Evolutionary conservation across 2,113 vertebrate genomes (phyloP).

Genomic region (Protobothrops flavoviridis): DNA sequence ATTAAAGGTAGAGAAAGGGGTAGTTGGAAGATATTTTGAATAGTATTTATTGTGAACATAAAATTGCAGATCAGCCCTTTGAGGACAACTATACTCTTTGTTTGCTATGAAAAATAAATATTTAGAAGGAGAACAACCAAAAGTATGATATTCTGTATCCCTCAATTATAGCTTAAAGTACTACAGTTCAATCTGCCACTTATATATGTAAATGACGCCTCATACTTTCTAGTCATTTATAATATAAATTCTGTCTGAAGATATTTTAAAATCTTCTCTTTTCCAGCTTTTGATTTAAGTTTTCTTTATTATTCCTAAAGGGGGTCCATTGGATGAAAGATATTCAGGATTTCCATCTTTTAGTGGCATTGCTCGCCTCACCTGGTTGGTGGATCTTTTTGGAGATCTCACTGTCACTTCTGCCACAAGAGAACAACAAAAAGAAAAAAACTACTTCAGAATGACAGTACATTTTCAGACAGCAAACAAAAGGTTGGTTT

Average conservation of each 20-base stretch:
- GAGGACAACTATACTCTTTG: neutral
- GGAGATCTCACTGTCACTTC: constrained; percentile 83
- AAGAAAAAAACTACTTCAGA: constrained; percentile 76
- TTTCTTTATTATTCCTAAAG: constrained; percentile 62
- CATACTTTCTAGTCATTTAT: neutral
- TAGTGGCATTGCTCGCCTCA: constrained; percentile 86
- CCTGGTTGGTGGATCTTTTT: constrained; percentile 90
- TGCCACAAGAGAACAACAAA: constrained; percentile 75
- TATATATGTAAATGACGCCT: neutral
- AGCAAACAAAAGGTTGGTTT: constrained; percentile 74
- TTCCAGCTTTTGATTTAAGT: neutral
- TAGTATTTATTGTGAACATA: neutral
- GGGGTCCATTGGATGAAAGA: constrained; percentile 75
- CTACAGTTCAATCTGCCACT: neutral
- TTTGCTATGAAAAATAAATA: neutral
- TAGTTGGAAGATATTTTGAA: neutral
- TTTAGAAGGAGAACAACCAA: neutral
- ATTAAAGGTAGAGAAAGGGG: neutral
- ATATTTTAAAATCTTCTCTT: neutral
- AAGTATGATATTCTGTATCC: neutral
- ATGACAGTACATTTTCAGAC: constrained; percentile 85
- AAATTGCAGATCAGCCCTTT: neutral
- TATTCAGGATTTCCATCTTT: constrained; percentile 84
- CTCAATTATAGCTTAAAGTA: neutral
- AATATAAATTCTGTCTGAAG: neutral